Base-by-base conservation (phyloP, 2,113 vertebrate species). In the Arothron firmamentum region DNA sequence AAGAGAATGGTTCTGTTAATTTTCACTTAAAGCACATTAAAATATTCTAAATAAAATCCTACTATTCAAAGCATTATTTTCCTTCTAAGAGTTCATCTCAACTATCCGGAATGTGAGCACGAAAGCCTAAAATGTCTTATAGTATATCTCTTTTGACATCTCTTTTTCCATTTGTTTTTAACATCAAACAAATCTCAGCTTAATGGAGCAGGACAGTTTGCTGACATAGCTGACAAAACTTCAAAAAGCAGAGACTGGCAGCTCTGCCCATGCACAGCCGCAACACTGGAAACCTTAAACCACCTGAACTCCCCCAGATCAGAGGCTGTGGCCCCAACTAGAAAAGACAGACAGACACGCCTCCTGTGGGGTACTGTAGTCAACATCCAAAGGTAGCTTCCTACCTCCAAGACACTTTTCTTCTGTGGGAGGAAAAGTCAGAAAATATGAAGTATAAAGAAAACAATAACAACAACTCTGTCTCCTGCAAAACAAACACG, bases 141-240 rank as follows among this genome's bases (percentile, higher is more conserved):
- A 84, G 49, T 70, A 59, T 59, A 77, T 69, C 46, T 69, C 45
- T 71, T 79, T 68, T 85, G 79, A 79, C 72, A 71, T 45, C 76
- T 72, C 53, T 70, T 73, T 81, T 75, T 80, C 66, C 46, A 48
- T 19, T 76, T 46, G 47, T 38, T 70, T 73, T 75, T 55, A 70
- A 82, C 85, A 86, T 89, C 89, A 89, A 87, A 86, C 80, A 81
- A 59, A 68, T 54, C 43, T 84, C 63, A 79, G 55, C 43, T 71
- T 88, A 89, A 89, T 87, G 59, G 81, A 67, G 66, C 50, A 17
- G 72, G 83, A 89, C 79, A 75, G 85, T 85, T 87, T 88, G 78
- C 88, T 86, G 87, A 89, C 87, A 80, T 72, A 78, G 75, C 85
- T 81, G 87, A 88, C 89, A 88, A 80, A 77, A 87, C 87, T 88